A percentile compares a stretch with the other conserved stretches of the same genome.
Conservation (phyloP, 1,140 invertebrate species). For the Caenorhabditis latens region DNA sequence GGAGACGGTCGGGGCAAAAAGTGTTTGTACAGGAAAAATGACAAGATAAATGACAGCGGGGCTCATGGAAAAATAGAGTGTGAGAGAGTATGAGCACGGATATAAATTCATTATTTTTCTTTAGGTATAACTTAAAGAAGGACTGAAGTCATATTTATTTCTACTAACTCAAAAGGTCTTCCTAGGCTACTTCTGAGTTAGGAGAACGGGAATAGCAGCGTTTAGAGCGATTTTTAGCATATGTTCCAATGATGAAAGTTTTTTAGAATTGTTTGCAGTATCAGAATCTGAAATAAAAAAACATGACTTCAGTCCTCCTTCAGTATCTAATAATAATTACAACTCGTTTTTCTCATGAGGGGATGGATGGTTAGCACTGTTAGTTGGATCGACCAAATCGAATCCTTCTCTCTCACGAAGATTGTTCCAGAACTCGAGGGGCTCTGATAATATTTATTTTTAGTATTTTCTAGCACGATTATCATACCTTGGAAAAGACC, state of each 20-base stretch:
- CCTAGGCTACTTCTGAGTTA: too few relatives aligned
- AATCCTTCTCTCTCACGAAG: slow-evolving; percentile 29
- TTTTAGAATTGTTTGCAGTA: too few relatives aligned
- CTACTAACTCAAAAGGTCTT: too few relatives aligned
- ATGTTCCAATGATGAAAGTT: too few relatives aligned
- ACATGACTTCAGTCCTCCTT: too few relatives aligned
- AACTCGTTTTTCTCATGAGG: neutral
- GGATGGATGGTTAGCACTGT: neutral
- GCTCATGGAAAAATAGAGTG: neutral
- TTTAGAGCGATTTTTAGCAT: too few relatives aligned
- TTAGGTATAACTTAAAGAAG: too few relatives aligned
- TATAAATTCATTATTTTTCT: neutral
- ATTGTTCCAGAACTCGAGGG: slow-evolving; percentile 22
- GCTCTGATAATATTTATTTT: neutral
- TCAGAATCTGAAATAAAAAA: too few relatives aligned
- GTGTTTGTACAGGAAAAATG: slow-evolving; percentile 48
- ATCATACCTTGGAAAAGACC: slow-evolving; percentile 26
- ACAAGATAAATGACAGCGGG: slow-evolving; percentile 41
- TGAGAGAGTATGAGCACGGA: neutral
- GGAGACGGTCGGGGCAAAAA: neutral
- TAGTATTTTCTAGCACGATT: too few relatives aligned
- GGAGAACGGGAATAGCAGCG: too few relatives aligned
- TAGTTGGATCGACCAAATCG: slow-evolving; percentile 12
- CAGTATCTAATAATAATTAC: neutral
- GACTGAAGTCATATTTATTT: too few relatives aligned